These are phyloP conservation scores for Caenorhabditis sulstoni DNA, from an alignment of 2,888 invertebrate species.

Conservation along the genomic window DNA sequence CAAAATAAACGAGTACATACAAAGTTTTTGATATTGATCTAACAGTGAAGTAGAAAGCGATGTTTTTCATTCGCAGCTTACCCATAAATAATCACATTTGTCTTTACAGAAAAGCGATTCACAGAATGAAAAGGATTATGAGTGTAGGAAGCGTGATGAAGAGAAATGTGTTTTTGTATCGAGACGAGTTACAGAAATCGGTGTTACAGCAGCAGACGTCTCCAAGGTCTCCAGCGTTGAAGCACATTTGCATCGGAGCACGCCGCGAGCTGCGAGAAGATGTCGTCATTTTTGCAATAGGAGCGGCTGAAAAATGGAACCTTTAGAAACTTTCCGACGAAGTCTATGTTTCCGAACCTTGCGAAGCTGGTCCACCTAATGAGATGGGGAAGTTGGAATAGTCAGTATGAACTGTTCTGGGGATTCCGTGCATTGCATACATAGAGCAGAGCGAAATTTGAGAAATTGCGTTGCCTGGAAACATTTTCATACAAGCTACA, in stretches of 20 bases:
- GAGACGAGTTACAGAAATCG: conserved; percentile 63
- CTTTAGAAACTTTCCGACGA: not conserved
- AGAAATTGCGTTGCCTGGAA: conserved; percentile 63
- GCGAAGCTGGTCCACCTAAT: conserved; percentile 36
- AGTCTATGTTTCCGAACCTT: conserved; percentile 15
- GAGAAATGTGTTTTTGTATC: conserved; percentile 3
- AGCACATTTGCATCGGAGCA: conserved; percentile 60
- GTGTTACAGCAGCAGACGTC: conserved; percentile 67
- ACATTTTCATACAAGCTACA: no score
- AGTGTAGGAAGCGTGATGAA: conserved; percentile 2
- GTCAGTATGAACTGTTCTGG: conserved; percentile 41
- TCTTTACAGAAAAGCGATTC: not conserved
- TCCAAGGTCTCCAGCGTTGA: conserved; percentile 65
- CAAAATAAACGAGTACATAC: not conserved
- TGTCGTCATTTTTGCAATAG: conserved; percentile 9
- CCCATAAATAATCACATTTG: conserved; percentile 12
- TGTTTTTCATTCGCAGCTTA: not conserved
- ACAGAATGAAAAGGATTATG: not conserved
- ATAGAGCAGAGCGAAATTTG: conserved; percentile 65
- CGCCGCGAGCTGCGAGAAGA: conserved; percentile 31
- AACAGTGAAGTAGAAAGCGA: not conserved
- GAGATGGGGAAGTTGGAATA: conserved; percentile 45
- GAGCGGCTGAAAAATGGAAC: conserved; percentile 2
- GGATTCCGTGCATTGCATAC: conserved; percentile 58
- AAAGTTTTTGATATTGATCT: not conserved